Base-by-base conservation (phyloP, 2,888 invertebrate species). In the Argynnis bischoffii region DNA sequence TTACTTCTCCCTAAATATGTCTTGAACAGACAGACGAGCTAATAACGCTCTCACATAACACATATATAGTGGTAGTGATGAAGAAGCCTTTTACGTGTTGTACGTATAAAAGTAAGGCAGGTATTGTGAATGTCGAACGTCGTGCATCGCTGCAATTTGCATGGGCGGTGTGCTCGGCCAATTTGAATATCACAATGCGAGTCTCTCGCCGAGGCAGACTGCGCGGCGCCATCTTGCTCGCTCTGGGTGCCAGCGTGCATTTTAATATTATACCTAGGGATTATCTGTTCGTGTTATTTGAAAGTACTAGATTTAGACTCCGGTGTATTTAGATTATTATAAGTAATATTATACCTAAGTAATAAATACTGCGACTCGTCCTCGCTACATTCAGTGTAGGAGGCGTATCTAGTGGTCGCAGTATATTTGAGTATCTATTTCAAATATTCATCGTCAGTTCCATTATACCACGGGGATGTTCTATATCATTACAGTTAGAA, bases 151-250 rank as follows among this genome's bases (percentile, higher is more conserved):
- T 18, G 46, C 46, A 65, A 53, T 46, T 65, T 65, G 57, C 57
- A 53, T 46, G 57, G 46, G 56, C 64, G 64, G 15, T 55, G 50
- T 48, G 50, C 50, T 26, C 55, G 26, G 55, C 5, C 60, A 31
- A 60, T 35, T 60, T 31, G 48, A 60, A 50, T 60, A 60, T 51
- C 31, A 51, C 51, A 50, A 61, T 51, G 60, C 31, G 6, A 35
- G 35, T 16, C 14, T 21, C 54, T 14, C 31, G 63, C 16, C 57
- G 21, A 14, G 14, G 53, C 56, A 66, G 65, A 60, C 65, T 53
- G 66, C 59, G 53, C 53, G 65, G 57, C 65, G 65, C 59, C 65
- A 59, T 65, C 51, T 65, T 54, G 65, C 56, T 57, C 8, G 31
- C 35, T 8, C 31, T 21, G 47, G n/a, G 63, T 35, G 35, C 63